A percentile compares a stretch with the other conserved stretches of the same genome.
phyloP scores from a whole-genome alignment of 2,888 invertebrate genomes.

The Muschampia plurimacula region DNA sequence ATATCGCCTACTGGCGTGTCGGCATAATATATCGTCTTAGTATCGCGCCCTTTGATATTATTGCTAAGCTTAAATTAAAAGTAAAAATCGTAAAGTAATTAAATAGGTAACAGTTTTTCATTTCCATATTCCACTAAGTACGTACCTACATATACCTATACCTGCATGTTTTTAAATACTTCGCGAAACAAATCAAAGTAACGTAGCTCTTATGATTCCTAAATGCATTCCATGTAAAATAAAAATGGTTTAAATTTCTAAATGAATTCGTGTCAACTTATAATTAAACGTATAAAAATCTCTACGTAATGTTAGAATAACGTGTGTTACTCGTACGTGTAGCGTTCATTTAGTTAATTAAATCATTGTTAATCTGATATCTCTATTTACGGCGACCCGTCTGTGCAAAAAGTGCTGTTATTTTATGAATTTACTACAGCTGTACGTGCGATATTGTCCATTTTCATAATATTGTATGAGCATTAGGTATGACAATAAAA shows the following conservation, averaged over 20 bases:
- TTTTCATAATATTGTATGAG: background rate
- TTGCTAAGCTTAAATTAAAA: no score
- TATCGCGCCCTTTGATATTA: no score
- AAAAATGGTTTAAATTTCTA: background rate
- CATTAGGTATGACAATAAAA: background rate
- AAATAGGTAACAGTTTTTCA: no score
- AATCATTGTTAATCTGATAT: slow-evolving; percentile 38
- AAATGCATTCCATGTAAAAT: slow-evolving; percentile 3
- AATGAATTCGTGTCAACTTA: slow-evolving; percentile 8
- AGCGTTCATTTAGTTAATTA: slow-evolving; percentile 37
- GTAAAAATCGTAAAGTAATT: no score
- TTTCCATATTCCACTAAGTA: no score
- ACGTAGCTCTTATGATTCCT: background rate
- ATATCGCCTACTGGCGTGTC: no score
- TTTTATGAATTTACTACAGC: slow-evolving; percentile 18
- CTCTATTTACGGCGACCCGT: slow-evolving; percentile 28
- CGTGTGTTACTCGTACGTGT: slow-evolving; percentile 31
- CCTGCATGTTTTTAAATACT: no score
- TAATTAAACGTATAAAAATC: slow-evolving; percentile 26
- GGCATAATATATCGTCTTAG: no score
- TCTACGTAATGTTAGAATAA: slow-evolving; percentile 36
- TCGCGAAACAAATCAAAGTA: background rate
- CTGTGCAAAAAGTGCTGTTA: slow-evolving; percentile 26
- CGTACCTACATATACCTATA: no score
- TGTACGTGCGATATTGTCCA: slow-evolving; percentile 12